These are phyloP conservation scores for Porites cylindrica DNA, from an alignment of 92 coral and sea anemone genomes.

Conservation along the genomic window DNA sequence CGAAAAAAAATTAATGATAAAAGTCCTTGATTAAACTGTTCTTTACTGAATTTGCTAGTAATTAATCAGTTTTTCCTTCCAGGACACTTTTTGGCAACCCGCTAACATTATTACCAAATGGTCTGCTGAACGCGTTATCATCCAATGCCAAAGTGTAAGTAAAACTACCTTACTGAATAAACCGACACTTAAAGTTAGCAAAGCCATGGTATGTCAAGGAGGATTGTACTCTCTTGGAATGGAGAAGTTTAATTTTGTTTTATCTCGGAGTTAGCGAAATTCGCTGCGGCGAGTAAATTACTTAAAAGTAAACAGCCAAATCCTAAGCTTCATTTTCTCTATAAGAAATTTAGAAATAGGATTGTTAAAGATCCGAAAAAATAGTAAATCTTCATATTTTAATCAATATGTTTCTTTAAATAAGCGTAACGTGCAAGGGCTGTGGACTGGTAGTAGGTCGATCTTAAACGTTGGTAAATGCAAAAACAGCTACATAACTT, in stretches of 20 bases:
- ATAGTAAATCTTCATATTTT: background rate
- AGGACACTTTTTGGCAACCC: constrained; percentile 5
- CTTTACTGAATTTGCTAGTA: too few relatives aligned
- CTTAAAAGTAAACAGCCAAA: background rate
- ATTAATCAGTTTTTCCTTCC: background rate
- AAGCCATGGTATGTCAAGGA: too few relatives aligned
- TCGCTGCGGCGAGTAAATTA: background rate
- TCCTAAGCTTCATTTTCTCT: constrained; percentile 2
- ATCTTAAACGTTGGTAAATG: background rate
- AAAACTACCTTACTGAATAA: too few relatives aligned
- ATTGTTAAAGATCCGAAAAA: constrained; percentile 19
- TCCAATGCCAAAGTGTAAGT: constrained; percentile 2
- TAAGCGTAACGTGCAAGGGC: constrained; percentile 10
- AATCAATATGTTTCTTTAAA: background rate
- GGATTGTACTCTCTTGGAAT: too few relatives aligned
- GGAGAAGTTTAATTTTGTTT: too few relatives aligned
- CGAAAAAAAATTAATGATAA: too few relatives aligned
- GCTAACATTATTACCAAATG: background rate
- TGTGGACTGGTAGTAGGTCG: too few relatives aligned
- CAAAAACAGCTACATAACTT: constrained; percentile 2
- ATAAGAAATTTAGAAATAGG: constrained; percentile 15
- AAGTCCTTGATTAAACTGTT: too few relatives aligned
- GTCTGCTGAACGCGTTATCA: background rate
- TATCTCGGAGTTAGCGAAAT: too few relatives aligned
- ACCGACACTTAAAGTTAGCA: too few relatives aligned